Evolutionary conservation across 2,797 vertebrate genomes (phyloP), one percentile per base, ranked within the genome.

Genomic region (Sebastes miniatus): DNA sequence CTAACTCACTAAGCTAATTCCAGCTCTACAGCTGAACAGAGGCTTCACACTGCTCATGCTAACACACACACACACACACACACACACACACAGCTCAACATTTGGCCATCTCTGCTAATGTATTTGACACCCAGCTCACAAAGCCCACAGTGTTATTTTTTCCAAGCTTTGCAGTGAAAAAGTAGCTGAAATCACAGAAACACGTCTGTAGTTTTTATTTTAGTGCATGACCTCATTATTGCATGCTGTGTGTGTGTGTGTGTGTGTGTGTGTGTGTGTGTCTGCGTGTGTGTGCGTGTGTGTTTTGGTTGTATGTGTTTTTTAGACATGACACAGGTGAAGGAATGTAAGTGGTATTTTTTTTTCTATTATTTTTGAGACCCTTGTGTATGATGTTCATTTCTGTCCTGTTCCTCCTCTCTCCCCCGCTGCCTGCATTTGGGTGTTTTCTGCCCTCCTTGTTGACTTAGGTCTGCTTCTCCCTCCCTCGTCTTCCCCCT

Each of bases 281-380:
- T 95, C 81, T 95, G 13, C 56, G 8, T 77, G 34, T 50, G 34
- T 76, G 87, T 95, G 57, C 96, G 95, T 96, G 94, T 95, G 81
- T 95, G 84, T 95, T 66, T 27, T 58, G 47, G 18, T 39, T 52
- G 69, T 62, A 6, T 88, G 75, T 85, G 74, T 83, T 84, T 97
- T 90, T 98, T 98, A 98, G 97, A 97, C 94, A 87, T 96, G 97
- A 97, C 94, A 96, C 96, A 95, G 96, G 96, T 97, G 97, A 98
- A 95, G 96, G 97, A 97, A 98, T 98, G 96, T 98, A 98, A 98
- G 97, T 97, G 96, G 94, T 96, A 89, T 96, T 96, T 95, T 95
- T 86, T 94, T 95, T 87, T 70, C 74, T 73, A 63, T 77, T 73
- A 32, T 84, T 77, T 89, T 88, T 75, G 73, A 90, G 93, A 92